Evolutionary conservation across 2,113 vertebrate species (phyloP).

Genomic region (Hypanus sabinus): DNA sequence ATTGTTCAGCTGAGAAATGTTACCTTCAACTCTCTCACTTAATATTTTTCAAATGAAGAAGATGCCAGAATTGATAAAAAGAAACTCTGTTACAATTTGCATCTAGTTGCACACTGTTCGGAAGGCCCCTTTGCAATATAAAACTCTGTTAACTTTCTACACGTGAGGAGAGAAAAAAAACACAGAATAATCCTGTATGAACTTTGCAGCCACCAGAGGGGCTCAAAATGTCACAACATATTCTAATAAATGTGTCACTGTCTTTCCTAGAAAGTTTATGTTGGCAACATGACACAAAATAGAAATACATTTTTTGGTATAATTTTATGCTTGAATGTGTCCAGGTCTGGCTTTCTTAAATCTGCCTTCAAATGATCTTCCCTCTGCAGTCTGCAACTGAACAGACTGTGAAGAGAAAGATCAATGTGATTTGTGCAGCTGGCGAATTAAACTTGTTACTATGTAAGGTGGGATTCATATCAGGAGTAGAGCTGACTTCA

Average conservation of each 20-base stretch:
- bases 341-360: background rate
- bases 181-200: background rate
- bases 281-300: background rate
- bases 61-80: slow-evolving; percentile 12
- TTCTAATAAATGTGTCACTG: background rate
- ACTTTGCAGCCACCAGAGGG: slow-evolving; percentile 6
- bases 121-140: slow-evolving; percentile 28
- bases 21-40: background rate
- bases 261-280: slow-evolving; percentile 24
- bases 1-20: background rate
- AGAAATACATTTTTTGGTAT: background rate
- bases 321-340: slow-evolving; percentile 21
- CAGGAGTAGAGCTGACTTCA: slow-evolving; percentile 10
- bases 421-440: slow-evolving; percentile 17
- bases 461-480: slow-evolving; percentile 30
- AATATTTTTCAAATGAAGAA: background rate
- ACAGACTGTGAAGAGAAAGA: slow-evolving; percentile 24
- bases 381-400: slow-evolving; percentile 20
- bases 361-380: slow-evolving; percentile 12
- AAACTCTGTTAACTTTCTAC: slow-evolving; percentile 14
- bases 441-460: slow-evolving; percentile 26
- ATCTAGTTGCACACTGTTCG: background rate
- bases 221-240: background rate
- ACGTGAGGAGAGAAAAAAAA: background rate
- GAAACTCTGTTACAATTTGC: background rate